These are phyloP conservation scores for Patella pellucida DNA, from an alignment of 2,888 invertebrate genomes.

Conservation along the genomic window DNA sequence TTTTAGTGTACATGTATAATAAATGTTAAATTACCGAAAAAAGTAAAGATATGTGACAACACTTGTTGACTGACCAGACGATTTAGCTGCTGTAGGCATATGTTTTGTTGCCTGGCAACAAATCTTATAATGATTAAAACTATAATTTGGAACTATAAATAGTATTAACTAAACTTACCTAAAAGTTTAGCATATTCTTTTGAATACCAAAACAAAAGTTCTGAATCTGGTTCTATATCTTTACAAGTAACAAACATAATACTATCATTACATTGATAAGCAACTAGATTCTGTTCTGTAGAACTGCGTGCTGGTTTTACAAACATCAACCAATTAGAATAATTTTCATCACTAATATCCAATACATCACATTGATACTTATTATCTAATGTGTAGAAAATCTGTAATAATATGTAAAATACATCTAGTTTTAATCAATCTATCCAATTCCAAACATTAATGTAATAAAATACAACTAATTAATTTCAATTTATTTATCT, in stretches of 20 bases:
- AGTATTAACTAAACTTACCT: slow-evolving; percentile 37
- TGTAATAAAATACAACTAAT: background rate
- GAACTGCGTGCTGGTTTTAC: slow-evolving; percentile 77
- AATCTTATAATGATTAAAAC: too few species aligned
- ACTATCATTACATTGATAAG: slow-evolving; percentile 75
- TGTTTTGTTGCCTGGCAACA: too few species aligned
- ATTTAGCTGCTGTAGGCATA: too few species aligned
- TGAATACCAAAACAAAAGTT: slow-evolving; percentile 81
- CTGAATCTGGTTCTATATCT: slow-evolving; percentile 77
- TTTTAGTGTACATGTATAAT: too few species aligned
- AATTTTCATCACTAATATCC: slow-evolving; percentile 53
- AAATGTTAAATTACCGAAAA: too few species aligned
- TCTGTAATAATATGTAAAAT: background rate
- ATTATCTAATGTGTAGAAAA: background rate
- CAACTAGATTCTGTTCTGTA: slow-evolving; percentile 79
- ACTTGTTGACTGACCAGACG: too few species aligned
- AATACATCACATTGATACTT: slow-evolving; percentile 35
- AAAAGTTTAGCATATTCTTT: slow-evolving; percentile 76
- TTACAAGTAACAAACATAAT: slow-evolving; percentile 60
- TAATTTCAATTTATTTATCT: background rate
- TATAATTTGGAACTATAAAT: background rate
- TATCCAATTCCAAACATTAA: background rate
- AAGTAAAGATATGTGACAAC: too few species aligned
- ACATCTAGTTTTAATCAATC: background rate
- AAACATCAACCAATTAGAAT: slow-evolving; percentile 85